Evolutionary conservation across 1,140 invertebrate species (phyloP).

Genomic region (Camponotus pennsylvanicus): DNA sequence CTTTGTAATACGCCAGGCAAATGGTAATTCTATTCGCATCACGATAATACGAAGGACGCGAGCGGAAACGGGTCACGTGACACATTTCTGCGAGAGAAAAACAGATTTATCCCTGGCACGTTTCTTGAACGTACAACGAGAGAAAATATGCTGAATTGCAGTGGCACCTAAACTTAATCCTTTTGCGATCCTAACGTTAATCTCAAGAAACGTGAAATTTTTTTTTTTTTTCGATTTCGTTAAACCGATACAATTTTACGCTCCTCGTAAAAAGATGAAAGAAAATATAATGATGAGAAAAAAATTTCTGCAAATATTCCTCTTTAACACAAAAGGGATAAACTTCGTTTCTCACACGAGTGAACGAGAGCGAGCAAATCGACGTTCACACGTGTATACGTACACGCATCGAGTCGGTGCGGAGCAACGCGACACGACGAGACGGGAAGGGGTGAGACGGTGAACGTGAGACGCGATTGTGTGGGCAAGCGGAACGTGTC

Average conservation of each 20-base stretch:
- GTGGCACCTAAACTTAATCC: too few species aligned
- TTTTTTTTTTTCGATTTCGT: too few species aligned
- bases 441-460: slow-evolving; percentile 23
- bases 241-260: too few species aligned
- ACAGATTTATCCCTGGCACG: background rate
- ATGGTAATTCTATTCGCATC: slow-evolving; percentile 55
- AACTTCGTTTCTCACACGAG: background rate
- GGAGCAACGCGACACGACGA: background rate
- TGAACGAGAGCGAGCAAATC: background rate
- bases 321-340: too few species aligned
- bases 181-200: too few species aligned
- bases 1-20: slow-evolving; percentile 55
- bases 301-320: too few species aligned
- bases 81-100: background rate
- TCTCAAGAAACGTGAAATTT: too few species aligned
- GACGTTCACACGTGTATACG: background rate
- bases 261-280: too few species aligned
- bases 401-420: background rate
- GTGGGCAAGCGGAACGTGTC: slow-evolving; percentile 75
- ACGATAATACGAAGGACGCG: slow-evolving; percentile 43
- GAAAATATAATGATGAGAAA: too few species aligned
- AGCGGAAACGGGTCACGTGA: background rate
- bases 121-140: too few species aligned
- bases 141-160: too few species aligned
- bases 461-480: slow-evolving; percentile 59